Percentiles rank a stretch among this genome's conserved stretches.
phyloP scores from a whole-genome alignment of 2,797 vertebrate genomes.

The Cottoperca gobio region DNA sequence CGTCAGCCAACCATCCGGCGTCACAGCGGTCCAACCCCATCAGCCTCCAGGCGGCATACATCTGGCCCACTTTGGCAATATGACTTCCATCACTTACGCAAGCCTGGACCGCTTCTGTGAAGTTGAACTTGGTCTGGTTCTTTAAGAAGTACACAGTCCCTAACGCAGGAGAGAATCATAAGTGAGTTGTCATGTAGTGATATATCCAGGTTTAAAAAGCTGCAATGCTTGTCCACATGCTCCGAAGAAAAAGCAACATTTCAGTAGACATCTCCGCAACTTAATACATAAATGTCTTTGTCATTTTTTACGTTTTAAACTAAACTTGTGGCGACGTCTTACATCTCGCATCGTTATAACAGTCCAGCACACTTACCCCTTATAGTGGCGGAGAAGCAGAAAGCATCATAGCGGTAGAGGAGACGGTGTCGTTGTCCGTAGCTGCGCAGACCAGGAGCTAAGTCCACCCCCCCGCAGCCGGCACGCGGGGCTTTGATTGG shows the following conservation, averaged over 20 bases:
- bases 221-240: too few relatives aligned
- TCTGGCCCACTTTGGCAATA: conserved; percentile 92
- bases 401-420: conserved; percentile 89
- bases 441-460: conserved; percentile 90
- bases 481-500: conserved; percentile 88
- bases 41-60: conserved; percentile 93
- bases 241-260: too few relatives aligned
- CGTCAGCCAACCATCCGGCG: conserved; percentile 92
- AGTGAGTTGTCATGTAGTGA: neutral
- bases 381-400: conserved; percentile 90
- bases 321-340: neutral
- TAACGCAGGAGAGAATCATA: conserved; percentile 56
- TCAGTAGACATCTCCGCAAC: neutral
- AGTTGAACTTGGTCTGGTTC: conserved; percentile 79
- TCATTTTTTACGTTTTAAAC: neutral
- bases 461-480: conserved; percentile 86
- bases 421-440: conserved; percentile 88
- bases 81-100: conserved; percentile 82
- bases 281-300: neutral
- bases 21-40: conserved; percentile 88
- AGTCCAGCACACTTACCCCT: conserved; percentile 82
- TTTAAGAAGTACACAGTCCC: conserved; percentile 91
- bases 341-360: neutral
- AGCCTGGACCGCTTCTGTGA: conserved; percentile 86
- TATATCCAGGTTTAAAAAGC: neutral